Percentiles rank a stretch among this genome's conserved stretches.
These are phyloP conservation scores for Formicarius rufipectus DNA, from an alignment of 2,113 vertebrate species.

Conservation along the genomic window DNA sequence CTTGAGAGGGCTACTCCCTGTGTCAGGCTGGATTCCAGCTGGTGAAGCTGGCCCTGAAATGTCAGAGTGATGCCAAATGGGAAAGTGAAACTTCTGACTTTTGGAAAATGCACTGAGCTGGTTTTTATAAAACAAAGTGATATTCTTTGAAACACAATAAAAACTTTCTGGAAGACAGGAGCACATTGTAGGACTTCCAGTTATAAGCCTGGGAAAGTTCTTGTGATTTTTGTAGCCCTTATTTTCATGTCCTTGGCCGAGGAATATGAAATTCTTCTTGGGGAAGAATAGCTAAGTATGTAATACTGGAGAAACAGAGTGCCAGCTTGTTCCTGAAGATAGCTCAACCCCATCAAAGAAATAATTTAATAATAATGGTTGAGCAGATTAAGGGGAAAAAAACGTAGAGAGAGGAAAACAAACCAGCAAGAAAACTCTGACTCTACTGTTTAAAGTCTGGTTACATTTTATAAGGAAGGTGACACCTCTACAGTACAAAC, in stretches of 20 bases:
- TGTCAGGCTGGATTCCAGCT: background rate
- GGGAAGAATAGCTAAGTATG: background rate
- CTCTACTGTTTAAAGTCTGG: background rate
- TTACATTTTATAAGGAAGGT: background rate
- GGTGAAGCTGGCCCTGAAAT: background rate
- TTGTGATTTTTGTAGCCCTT: background rate
- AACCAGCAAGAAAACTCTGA: background rate
- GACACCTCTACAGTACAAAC: background rate
- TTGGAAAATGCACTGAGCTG: background rate
- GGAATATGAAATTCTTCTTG: too few species aligned
- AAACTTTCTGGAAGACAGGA: background rate
- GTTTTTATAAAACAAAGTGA: background rate
- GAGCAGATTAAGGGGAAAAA: background rate
- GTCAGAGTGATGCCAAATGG: background rate
- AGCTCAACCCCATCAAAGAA: background rate
- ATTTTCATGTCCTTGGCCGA: background rate
- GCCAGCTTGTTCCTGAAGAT: background rate
- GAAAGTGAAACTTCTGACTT: background rate
- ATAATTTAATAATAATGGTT: background rate
- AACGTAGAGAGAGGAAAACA: rapidly evolving
- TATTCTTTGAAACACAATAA: background rate
- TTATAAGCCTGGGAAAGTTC: background rate
- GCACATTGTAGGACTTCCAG: background rate
- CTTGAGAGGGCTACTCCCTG: background rate
- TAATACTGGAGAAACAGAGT: background rate